phyloP scores from a whole-genome alignment of 2,113 vertebrate species.

The Callipepla californica region DNA sequence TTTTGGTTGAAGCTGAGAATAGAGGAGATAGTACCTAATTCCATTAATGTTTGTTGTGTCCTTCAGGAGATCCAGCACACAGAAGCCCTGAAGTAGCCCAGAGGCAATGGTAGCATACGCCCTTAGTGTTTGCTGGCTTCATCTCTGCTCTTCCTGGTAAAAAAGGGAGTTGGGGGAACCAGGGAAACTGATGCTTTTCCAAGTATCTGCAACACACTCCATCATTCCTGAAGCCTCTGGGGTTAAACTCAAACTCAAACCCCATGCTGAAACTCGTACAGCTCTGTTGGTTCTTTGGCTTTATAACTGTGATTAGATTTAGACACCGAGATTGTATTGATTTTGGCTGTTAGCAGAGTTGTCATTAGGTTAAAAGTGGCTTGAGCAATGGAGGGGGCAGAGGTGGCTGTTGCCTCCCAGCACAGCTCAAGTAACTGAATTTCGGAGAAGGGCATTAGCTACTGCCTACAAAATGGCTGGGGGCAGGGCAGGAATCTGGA shows the following conservation, averaged over 20 bases:
- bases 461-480: not conserved
- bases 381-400: constrained; percentile 8
- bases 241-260: not conserved
- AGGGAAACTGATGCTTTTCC: not conserved
- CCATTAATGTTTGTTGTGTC: not conserved
- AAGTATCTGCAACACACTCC: not conserved
- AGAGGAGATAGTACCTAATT: not conserved
- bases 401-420: constrained; percentile 28
- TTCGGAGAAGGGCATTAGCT: not conserved
- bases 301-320: constrained; percentile 35
- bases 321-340: constrained; percentile 14
- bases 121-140: not conserved
- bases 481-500: no score
- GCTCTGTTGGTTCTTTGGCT: not conserved
- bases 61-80: not conserved
- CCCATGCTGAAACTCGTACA: not conserved
- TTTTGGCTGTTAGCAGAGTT: constrained; percentile 51
- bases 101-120: not conserved
- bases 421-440: not conserved
- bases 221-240: not conserved
- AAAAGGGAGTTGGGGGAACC: not conserved
- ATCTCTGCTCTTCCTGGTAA: not conserved
- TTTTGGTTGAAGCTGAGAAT: not conserved
- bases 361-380: constrained; percentile 51
- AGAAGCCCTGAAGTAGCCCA: not conserved